These are phyloP conservation scores for Piaya cayana DNA, from an alignment of 2,113 vertebrate genomes.

Conservation along the genomic window DNA sequence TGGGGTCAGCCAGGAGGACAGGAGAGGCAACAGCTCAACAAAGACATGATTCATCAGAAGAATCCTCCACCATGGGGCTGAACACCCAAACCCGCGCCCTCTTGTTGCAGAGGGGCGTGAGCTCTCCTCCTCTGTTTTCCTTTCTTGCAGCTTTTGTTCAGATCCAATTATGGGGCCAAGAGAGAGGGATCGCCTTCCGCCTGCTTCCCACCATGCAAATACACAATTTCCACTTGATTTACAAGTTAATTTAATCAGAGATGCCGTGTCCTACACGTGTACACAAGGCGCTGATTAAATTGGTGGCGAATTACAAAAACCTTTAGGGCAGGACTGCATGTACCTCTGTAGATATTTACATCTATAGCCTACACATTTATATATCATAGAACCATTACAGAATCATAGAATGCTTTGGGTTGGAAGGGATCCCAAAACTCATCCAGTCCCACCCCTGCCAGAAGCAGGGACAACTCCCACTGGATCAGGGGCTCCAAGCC, in stretches of 20 bases:
- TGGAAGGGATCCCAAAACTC: no score
- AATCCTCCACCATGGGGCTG: neutral
- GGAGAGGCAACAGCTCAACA: neutral
- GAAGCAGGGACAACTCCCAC: no score
- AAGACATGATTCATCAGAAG: neutral
- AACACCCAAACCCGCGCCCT: neutral
- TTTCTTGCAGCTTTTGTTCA: neutral
- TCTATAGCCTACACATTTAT: neutral
- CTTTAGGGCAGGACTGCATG: constrained; percentile 18
- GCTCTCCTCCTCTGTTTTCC: neutral
- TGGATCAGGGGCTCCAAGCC: no score
- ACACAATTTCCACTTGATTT: constrained; percentile 45
- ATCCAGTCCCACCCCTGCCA: no score
- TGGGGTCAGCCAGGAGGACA: neutral
- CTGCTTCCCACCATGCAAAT: neutral
- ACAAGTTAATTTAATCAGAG: constrained; percentile 59
- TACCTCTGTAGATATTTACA: neutral
- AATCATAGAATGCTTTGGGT: no score
- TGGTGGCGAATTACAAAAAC: neutral
- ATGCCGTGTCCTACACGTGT: constrained; percentile 6
- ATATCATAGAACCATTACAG: neutral
- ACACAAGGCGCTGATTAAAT: constrained; percentile 43
- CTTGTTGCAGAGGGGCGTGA: neutral
- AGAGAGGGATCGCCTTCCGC: neutral
- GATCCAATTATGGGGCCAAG: neutral